phyloP scores from a whole-genome alignment of 64 coral and sea anemone genomes.

The Montipora sp. region DNA sequence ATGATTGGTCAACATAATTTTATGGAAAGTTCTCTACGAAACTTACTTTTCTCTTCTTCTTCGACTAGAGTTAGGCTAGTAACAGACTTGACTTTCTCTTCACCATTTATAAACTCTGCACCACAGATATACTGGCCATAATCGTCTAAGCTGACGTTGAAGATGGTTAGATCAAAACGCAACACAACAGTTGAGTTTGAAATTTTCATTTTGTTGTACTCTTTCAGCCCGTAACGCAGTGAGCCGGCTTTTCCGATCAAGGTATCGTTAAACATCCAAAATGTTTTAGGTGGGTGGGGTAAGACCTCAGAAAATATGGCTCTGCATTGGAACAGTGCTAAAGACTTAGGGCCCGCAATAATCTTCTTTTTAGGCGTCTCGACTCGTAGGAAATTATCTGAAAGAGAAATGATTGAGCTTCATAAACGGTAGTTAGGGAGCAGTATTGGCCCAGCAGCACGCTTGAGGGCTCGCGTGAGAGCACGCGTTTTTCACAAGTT shows the following conservation, averaged over 20 bases:
- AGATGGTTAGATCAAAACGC: not conserved
- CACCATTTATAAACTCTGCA: not conserved
- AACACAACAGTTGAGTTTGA: not conserved
- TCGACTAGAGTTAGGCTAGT: not conserved
- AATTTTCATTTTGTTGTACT: no score
- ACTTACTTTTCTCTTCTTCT: not conserved
- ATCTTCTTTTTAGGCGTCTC: not conserved
- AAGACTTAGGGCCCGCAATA: not conserved
- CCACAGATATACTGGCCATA: constrained; percentile 21
- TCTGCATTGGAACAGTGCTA: not conserved
- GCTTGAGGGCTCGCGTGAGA: no score
- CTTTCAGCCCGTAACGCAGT: not conserved
- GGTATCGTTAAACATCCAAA: constrained; percentile 8
- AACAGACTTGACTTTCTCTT: not conserved
- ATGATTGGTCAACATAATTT: no score
- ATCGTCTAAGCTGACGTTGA: constrained; percentile 14
- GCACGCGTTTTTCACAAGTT: no score
- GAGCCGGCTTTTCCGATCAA: not conserved
- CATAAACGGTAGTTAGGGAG: no score
- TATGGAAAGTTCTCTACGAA: no score
- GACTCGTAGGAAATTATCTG: not conserved
- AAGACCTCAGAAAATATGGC: not conserved
- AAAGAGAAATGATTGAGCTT: not conserved
- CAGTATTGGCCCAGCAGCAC: no score
- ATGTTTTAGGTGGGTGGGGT: not conserved